Percentiles rank a stretch among this genome's conserved stretches.
Conservation (phyloP, 1,140 invertebrate species). For the Heliconius eleuchia region DNA sequence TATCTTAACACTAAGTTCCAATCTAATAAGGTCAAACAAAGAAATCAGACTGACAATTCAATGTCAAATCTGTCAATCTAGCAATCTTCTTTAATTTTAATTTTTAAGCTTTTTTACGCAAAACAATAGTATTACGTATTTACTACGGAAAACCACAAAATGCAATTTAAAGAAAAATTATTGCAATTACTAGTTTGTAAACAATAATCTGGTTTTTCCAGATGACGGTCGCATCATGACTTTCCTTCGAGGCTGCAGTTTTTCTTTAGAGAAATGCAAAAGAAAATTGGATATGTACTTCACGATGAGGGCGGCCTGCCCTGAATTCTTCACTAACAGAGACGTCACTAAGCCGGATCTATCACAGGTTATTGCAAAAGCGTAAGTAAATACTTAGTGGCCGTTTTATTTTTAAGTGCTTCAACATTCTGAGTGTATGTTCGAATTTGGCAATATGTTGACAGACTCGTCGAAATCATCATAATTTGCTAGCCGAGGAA, state of each 20-base stretch:
- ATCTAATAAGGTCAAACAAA: no score
- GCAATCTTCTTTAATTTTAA: no score
- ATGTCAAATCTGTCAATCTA: no score
- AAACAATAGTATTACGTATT: not conserved
- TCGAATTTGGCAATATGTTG: not conserved
- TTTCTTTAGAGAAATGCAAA: conserved; percentile 92
- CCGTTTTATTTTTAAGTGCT: not conserved
- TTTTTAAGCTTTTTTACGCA: no score
- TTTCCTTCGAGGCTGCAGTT: conserved; percentile 92
- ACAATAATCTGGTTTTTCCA: conserved; percentile 52
- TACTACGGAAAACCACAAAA: not conserved
- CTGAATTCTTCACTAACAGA: conserved; percentile 90
- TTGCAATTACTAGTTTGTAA: not conserved
- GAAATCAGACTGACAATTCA: no score
- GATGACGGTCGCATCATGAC: conserved; percentile 88
- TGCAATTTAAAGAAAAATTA: not conserved
- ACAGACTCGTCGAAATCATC: not conserved
- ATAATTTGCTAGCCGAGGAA: not conserved
- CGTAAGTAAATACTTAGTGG: conserved; percentile 82
- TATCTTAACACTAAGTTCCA: no score
- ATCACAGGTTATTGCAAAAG: conserved; percentile 82
- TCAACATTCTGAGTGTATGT: not conserved
- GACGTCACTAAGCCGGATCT: conserved; percentile 86
- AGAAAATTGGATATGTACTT: conserved; percentile 93
- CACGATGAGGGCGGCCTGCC: conserved; percentile 90